phyloP scores from a whole-genome alignment of 2,113 vertebrate species.

The Euleptes europaea region DNA sequence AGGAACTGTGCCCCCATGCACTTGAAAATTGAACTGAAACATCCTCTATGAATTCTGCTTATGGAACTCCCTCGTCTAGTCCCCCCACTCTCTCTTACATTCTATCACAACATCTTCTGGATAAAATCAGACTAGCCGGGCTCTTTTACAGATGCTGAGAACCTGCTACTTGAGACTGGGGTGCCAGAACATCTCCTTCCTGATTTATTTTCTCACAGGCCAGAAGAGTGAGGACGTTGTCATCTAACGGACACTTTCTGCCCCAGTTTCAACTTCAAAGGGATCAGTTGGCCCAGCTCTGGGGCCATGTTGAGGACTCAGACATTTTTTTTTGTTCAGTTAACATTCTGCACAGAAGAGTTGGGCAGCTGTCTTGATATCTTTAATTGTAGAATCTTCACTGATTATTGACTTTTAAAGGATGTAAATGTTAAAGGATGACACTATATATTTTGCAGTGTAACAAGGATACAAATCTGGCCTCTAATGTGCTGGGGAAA shows the following conservation, averaged over 20 bases:
- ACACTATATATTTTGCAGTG: slow-evolving; percentile 16
- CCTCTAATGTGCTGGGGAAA: slow-evolving; percentile 38
- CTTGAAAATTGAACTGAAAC: no score
- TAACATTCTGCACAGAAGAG: slow-evolving; percentile 17
- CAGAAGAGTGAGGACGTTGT: background rate
- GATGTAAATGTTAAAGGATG: slow-evolving; percentile 25
- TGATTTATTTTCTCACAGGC: background rate
- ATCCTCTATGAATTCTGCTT: no score
- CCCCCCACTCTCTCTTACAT: no score
- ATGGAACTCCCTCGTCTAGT: no score
- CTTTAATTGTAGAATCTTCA: background rate
- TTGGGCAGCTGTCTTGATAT: background rate
- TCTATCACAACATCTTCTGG: background rate
- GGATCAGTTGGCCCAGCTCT: background rate
- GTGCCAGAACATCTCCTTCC: background rate
- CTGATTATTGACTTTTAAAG: background rate
- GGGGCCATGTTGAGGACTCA: no score
- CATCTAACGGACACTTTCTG: background rate
- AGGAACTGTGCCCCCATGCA: no score
- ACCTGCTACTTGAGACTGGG: background rate
- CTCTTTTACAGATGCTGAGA: background rate
- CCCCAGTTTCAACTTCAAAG: background rate
- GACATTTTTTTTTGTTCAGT: background rate
- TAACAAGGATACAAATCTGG: slow-evolving; percentile 44
- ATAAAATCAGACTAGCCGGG: background rate